Conservation (phyloP, 2,113 vertebrate genomes). For the Sander lucioperca region DNA sequence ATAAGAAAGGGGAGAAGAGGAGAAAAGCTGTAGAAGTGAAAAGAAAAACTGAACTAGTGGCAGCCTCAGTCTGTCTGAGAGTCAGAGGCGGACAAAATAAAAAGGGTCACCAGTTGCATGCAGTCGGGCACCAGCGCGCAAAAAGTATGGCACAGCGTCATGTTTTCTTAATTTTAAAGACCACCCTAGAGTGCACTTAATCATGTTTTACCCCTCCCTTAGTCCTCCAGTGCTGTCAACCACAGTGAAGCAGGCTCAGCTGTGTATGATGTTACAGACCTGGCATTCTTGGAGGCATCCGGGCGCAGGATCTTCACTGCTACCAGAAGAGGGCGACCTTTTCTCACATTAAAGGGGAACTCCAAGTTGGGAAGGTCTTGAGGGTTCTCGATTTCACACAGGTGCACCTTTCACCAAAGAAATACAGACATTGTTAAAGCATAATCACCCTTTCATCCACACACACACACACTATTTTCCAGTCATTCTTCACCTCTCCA, state of each 20-base stretch:
- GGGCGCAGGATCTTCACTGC: constrained; percentile 93
- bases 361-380: constrained; percentile 90
- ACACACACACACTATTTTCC: background rate
- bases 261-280: constrained; percentile 74
- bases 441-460: background rate
- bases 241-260: background rate
- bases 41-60: too few species aligned
- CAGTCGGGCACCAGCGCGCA: too few species aligned
- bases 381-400: constrained; percentile 93
- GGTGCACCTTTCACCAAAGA: constrained; percentile 86
- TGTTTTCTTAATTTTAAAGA: too few species aligned
- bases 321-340: constrained; percentile 91
- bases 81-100: too few species aligned
- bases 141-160: too few species aligned
- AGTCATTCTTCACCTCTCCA: constrained; percentile 86
- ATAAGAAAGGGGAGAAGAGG: too few species aligned
- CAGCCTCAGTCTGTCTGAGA: too few species aligned
- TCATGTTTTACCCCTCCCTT: too few species aligned
- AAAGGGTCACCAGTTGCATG: too few species aligned
- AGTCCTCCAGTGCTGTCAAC: background rate
- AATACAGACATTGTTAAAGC: constrained; percentile 21
- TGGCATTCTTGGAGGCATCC: constrained; percentile 94
- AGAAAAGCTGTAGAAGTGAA: too few species aligned
- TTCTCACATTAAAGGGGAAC: constrained; percentile 90
- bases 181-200: too few species aligned